Percentiles rank a stretch among this genome's conserved stretches.
phyloP scores from a whole-genome alignment of 2,113 vertebrate genomes.

The Geococcyx californianus region DNA sequence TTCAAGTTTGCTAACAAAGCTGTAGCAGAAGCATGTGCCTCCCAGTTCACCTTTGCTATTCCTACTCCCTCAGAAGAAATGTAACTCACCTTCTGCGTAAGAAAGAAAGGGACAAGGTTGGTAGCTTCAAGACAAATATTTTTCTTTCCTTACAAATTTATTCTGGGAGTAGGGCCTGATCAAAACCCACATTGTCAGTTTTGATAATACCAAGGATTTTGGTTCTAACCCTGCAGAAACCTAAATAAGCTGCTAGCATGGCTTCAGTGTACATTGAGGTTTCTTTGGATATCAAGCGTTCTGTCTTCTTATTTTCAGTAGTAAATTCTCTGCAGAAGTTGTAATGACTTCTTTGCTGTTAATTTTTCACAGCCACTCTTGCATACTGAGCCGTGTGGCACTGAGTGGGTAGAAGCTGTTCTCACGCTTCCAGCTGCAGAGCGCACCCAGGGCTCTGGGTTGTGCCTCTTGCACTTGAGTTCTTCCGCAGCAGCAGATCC shows the following conservation, averaged over 20 bases:
- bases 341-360: not conserved
- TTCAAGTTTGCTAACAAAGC: not conserved
- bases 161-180: not conserved
- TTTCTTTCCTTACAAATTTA: not conserved
- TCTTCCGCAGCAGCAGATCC: not conserved
- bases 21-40: not conserved
- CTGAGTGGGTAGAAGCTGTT: not conserved
- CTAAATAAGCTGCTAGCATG: not conserved
- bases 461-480: not conserved
- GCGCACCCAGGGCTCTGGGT: not conserved
- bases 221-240: not conserved
- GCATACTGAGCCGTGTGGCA: fast-evolving
- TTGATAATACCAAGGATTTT: not conserved
- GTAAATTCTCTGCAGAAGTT: not conserved
- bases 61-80: not conserved
- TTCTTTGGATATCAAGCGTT: not conserved
- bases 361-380: not conserved
- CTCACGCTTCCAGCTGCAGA: not conserved
- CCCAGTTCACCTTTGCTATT: not conserved
- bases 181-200: not conserved
- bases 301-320: not conserved
- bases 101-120: not conserved
- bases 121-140: not conserved
- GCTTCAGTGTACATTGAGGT: not conserved
- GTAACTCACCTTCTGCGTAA: not conserved